Percentiles rank a stretch among this genome's conserved stretches.
Evolutionary conservation across 2,888 invertebrate species (phyloP).

Genomic region (Matsumyia berberina): DNA sequence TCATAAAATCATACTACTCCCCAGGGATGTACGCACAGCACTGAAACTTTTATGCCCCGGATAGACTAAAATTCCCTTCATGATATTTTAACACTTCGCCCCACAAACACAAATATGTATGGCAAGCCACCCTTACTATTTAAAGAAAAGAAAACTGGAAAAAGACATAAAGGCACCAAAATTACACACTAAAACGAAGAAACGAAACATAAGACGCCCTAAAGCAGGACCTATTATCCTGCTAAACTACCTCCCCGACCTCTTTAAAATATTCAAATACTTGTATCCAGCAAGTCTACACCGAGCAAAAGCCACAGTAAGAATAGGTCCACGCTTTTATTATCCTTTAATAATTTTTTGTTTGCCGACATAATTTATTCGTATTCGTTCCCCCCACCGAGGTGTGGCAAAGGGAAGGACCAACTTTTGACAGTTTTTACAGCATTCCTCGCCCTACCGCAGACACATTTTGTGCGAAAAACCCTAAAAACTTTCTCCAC

Average conservation of each 20-base stretch:
- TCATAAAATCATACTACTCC: conserved; percentile 29
- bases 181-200: conserved; percentile 29
- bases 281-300: background rate
- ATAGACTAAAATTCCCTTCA: conserved; percentile 11
- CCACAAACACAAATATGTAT: conserved; percentile 6
- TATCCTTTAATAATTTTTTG: conserved; percentile 46
- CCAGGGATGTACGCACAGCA: conserved; percentile 18
- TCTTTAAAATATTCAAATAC: conserved; percentile 31
- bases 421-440: conserved; percentile 59
- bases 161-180: conserved; percentile 34
- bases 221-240: conserved; percentile 21
- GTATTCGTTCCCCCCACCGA: background rate
- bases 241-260: background rate
- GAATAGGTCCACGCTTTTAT: conserved; percentile 56
- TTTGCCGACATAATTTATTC: conserved; percentile 53
- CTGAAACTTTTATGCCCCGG: conserved; percentile 15
- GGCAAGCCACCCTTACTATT: conserved; percentile 6
- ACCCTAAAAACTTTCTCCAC: conserved; percentile 38
- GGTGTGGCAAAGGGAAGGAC: conserved; percentile 15
- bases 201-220: conserved; percentile 14
- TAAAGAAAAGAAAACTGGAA: conserved; percentile 4
- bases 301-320: conserved; percentile 15
- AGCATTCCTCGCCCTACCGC: conserved; percentile 8
- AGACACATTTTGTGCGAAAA: conserved; percentile 35
- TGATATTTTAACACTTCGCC: conserved; percentile 35